phyloP scores from a whole-genome alignment of 1,140 invertebrate species.

The Thalassaphorura encarpata region DNA sequence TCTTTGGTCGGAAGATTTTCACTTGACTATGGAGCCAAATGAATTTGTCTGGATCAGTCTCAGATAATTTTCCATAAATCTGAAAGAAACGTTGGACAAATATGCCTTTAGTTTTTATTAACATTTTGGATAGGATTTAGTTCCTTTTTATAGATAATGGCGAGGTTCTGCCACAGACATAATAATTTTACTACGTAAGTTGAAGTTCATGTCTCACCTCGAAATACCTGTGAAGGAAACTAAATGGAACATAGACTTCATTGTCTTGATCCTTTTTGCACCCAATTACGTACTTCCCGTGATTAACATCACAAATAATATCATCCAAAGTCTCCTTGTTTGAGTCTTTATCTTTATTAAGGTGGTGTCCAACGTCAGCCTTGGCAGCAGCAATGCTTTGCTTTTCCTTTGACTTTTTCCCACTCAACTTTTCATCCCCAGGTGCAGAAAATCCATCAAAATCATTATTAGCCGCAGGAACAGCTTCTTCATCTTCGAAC shows the following conservation, averaged over 20 bases:
- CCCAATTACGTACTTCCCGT: conserved; percentile 72
- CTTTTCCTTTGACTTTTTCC: neutral
- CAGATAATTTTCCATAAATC: conserved; percentile 64
- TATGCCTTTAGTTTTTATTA: too few relatives aligned
- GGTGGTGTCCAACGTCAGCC: neutral
- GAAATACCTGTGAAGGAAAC: conserved; percentile 87
- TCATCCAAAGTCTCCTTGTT: conserved; percentile 5
- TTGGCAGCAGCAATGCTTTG: conserved; percentile 4
- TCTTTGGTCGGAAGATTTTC: conserved; percentile 72
- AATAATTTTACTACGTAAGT: conserved; percentile 2
- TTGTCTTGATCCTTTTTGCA: conserved; percentile 69
- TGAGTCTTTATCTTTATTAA: neutral
- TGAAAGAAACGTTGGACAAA: too few relatives aligned
- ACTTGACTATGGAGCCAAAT: conserved; percentile 92
- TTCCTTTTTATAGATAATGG: too few relatives aligned
- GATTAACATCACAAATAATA: conserved; percentile 50
- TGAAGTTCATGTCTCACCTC: conserved; percentile 50
- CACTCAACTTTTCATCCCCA: neutral
- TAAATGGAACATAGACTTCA: conserved; percentile 85
- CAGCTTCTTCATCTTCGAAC: conserved; percentile 22
- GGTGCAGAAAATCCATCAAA: conserved; percentile 5
- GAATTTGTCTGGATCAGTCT: conserved; percentile 63
- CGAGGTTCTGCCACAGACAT: conserved; percentile 10
- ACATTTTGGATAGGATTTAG: too few relatives aligned
- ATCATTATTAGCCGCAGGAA: neutral